A percentile compares a stretch with the other conserved stretches of the same genome.
phyloP scores from a whole-genome alignment of 1,140 invertebrate species.

The Micrasema longulum region DNA sequence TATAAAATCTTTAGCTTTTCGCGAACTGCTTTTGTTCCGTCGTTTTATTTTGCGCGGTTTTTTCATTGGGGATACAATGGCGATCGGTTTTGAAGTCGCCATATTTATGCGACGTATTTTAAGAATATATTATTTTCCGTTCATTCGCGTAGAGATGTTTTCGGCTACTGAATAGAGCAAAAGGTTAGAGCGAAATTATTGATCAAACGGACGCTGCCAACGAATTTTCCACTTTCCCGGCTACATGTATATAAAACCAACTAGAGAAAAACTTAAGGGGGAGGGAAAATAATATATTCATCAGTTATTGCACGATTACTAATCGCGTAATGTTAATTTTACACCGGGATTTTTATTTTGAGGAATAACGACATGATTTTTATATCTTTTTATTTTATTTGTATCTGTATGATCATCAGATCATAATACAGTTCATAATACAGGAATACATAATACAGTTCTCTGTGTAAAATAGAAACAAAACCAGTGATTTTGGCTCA shows the following conservation, averaged over 20 bases:
- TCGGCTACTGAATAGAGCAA: slow-evolving; percentile 13
- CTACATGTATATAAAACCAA: background rate
- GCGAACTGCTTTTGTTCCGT: slow-evolving; percentile 34
- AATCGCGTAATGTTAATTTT: too few species aligned
- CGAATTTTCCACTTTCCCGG: background rate
- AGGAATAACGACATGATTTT: too few species aligned
- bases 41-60: slow-evolving; percentile 45
- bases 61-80: slow-evolving; percentile 50
- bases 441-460: too few species aligned
- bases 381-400: too few species aligned
- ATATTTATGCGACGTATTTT: slow-evolving; percentile 10
- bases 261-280: too few species aligned
- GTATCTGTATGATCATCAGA: too few species aligned
- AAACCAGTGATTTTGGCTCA: too few species aligned
- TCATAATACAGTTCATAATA: too few species aligned
- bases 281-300: too few species aligned
- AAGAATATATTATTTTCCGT: background rate
- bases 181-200: slow-evolving; percentile 1
- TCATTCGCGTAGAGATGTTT: background rate
- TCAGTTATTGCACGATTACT: too few species aligned
- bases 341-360: too few species aligned
- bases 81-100: slow-evolving; percentile 40
- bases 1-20: slow-evolving; percentile 27
- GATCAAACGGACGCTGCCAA: slow-evolving; percentile 16
- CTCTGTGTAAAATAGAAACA: too few species aligned